phyloP scores from a whole-genome alignment of 2,797 vertebrate species.

The Spatula clypeata region DNA sequence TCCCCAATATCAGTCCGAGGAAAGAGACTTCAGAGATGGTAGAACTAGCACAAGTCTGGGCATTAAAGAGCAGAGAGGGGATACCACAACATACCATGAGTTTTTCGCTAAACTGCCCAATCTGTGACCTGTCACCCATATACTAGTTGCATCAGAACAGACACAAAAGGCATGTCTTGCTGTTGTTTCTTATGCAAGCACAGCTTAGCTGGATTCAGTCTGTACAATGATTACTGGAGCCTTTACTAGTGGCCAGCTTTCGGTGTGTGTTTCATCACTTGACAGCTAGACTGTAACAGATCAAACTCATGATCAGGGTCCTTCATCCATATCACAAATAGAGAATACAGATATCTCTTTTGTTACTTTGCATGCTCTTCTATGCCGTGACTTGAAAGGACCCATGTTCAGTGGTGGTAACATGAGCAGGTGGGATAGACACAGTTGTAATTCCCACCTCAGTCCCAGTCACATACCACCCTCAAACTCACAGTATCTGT shows the following conservation, averaged over 20 bases:
- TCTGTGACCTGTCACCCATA: background rate
- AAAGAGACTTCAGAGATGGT: background rate
- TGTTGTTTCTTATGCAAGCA: background rate
- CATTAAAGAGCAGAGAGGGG: background rate
- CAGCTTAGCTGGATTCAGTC: background rate
- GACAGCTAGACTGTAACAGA: background rate
- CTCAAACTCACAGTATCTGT: background rate
- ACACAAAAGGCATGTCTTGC: background rate
- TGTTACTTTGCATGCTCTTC: background rate
- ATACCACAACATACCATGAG: background rate
- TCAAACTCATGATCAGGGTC: background rate
- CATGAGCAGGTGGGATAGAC: background rate
- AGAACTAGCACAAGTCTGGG: background rate
- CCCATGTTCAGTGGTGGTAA: background rate
- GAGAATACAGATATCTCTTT: background rate
- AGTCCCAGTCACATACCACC: background rate
- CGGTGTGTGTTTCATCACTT: background rate
- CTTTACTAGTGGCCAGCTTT: background rate
- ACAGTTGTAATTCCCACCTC: background rate
- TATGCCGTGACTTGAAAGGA: background rate
- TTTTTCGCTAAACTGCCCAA: background rate
- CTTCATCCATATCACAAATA: background rate
- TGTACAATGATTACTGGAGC: background rate
- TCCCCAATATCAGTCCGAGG: background rate
- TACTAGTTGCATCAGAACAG: background rate